Evolutionary conservation across 2,113 vertebrate genomes (phyloP), one percentile per base, ranked within the genome.

Genomic region (Zingel zingel): DNA sequence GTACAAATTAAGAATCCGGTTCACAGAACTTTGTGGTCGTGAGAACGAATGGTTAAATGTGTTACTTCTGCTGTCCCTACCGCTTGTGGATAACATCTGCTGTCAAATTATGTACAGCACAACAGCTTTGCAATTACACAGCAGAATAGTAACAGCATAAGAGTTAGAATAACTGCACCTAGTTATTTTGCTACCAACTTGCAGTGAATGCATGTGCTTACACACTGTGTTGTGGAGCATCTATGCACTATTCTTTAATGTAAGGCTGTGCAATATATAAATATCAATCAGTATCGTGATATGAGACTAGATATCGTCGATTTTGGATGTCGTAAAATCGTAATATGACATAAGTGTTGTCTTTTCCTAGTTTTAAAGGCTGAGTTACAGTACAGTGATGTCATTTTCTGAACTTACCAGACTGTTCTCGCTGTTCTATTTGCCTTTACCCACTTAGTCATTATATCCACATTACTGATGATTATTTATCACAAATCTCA

Each of bases 21-120:
- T 72, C 19, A 48, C 2, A 54, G 3, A 6, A 33, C 8, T 39
- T n/a, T 23, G 48, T 27, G 63, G 25, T 74, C 14, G 5, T 27
- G 12, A 30, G 47, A 7, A 39, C 1, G 12, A 16, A 57, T 19
- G 11, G 4, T 27, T 6, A 8, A 7, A 2, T 15, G 15, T 74
- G 13, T 48, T 18, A 77, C 57, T 89, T 84, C 79, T 84, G 62
- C 74, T 82, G 68, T 65, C 69, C 25, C 53, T 16, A 15, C 1
- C 14, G n/a, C 30, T 9, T 50, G 45, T 33, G 21, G 82, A 0
- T 3, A 74, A 59, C 79, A 83, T n/a, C 63, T 63, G 83, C 23
- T 71, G n/a, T 36, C 6, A 51, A 48, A 45, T 57, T 25, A 74
- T 4, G 36, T 15, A 15, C 12, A 53, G 14, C 76, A 50, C 33